phyloP scores from a whole-genome alignment of 2,113 vertebrate species.

The Dinomys branickii region DNA sequence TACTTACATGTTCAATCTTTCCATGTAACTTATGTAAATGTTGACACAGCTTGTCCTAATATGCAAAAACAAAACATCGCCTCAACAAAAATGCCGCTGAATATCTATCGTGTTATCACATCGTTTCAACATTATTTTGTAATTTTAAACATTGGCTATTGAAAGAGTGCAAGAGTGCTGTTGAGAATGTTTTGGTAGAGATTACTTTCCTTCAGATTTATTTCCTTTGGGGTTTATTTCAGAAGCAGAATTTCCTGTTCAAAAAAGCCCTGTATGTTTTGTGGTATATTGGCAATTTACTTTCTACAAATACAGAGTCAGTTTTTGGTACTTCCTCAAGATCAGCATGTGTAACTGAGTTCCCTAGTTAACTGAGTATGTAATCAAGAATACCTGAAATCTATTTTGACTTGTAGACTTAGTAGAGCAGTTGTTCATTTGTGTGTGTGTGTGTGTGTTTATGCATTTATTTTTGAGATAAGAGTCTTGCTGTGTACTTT shows the following conservation, averaged over 20 bases:
- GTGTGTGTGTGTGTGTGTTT: not conserved
- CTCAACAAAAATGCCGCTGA: not conserved
- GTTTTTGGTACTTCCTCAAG: not conserved
- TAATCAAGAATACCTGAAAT: not conserved
- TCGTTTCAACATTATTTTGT: conserved; percentile 9
- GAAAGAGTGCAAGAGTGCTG: not conserved
- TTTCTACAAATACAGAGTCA: not conserved
- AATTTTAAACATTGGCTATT: conserved; percentile 40
- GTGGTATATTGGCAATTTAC: not conserved
- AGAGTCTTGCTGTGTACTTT: not conserved
- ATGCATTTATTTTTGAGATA: not conserved
- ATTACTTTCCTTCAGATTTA: conserved; percentile 13
- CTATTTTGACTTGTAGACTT: not conserved
- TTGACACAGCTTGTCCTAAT: conserved; percentile 10
- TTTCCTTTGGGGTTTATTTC: not conserved
- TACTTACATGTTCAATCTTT: not conserved
- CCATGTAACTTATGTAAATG: not conserved
- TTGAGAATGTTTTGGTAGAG: conserved; percentile 27
- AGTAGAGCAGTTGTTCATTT: not conserved
- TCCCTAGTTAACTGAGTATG: not conserved
- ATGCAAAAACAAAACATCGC: not conserved
- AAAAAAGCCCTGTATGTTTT: not conserved
- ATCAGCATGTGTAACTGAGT: not conserved
- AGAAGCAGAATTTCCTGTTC: conserved; percentile 49
- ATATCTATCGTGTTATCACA: not conserved